Conservation (phyloP, 2,113 vertebrate genomes). For the Vireo altiloquus region DNA sequence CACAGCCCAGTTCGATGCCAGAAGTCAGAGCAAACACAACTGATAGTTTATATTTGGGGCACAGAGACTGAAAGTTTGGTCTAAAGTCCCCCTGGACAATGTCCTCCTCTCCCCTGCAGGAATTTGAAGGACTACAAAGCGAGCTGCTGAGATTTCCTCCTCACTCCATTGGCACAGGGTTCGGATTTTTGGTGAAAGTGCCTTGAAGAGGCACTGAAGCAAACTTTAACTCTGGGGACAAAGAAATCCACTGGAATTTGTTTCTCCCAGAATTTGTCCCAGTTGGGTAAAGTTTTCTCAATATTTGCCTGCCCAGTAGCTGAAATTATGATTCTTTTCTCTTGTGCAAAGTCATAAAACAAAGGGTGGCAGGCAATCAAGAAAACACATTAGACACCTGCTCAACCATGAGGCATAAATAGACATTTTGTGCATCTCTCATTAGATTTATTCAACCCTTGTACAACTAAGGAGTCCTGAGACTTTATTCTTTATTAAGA, state of each 20-base stretch:
- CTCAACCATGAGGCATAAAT: background rate
- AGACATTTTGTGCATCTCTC: background rate
- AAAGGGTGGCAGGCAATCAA: background rate
- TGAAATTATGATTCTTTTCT: background rate
- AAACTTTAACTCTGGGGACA: background rate
- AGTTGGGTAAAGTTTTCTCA: background rate
- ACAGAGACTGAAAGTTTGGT: background rate
- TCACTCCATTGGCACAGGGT: rapidly evolving
- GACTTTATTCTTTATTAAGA: background rate
- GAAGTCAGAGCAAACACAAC: background rate
- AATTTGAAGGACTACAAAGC: background rate
- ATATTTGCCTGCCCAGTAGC: background rate
- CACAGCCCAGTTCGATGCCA: background rate
- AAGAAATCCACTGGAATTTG: background rate
- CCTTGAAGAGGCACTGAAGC: background rate
- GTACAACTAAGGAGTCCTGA: background rate
- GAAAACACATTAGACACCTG: background rate
- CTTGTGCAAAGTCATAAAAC: background rate
- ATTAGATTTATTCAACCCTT: background rate
- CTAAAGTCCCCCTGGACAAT: background rate
- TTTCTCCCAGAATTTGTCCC: background rate
- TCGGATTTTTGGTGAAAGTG: background rate
- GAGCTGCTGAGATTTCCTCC: background rate
- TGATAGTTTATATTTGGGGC: background rate
- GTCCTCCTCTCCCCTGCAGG: background rate